These are phyloP conservation scores for Lasioglossum vierecki DNA, from an alignment of 2,888 invertebrate genomes.

Conservation along the genomic window DNA sequence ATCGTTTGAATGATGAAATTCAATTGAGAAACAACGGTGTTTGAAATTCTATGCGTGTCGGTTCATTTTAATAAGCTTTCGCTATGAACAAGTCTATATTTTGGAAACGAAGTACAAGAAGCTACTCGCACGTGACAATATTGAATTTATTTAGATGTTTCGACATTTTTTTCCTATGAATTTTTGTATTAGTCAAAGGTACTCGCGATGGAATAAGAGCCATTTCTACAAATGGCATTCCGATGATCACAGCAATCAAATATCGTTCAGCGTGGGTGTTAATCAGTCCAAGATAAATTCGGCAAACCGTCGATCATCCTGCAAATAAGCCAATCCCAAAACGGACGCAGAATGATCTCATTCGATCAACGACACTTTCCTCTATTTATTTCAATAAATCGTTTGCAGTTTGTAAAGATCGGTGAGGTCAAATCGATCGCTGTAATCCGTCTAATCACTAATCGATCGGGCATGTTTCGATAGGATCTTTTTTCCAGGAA, in stretches of 20 bases:
- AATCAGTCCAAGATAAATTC: background rate
- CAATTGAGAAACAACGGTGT: background rate
- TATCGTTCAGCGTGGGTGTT: too few species aligned
- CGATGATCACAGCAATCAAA: background rate
- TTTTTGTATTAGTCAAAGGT: too few species aligned
- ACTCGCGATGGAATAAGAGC: too few species aligned
- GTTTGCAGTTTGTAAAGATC: background rate
- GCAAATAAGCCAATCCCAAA: background rate
- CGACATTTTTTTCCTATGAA: too few species aligned
- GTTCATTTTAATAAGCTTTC: background rate
- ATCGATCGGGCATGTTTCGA: background rate
- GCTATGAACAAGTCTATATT: background rate
- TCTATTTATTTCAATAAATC: background rate
- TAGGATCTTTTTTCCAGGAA: background rate
- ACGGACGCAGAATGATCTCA: background rate
- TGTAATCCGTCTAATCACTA: background rate
- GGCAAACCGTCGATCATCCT: background rate
- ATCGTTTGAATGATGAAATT: background rate
- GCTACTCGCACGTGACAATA: too few species aligned
- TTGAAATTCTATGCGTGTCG: background rate
- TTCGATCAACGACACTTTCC: background rate
- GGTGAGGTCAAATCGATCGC: background rate
- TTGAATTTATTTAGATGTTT: too few species aligned
- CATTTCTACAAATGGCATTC: background rate
- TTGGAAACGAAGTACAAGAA: background rate